phyloP scores from a whole-genome alignment of 2,113 vertebrate genomes.

The Malurus alboscapulatus region DNA sequence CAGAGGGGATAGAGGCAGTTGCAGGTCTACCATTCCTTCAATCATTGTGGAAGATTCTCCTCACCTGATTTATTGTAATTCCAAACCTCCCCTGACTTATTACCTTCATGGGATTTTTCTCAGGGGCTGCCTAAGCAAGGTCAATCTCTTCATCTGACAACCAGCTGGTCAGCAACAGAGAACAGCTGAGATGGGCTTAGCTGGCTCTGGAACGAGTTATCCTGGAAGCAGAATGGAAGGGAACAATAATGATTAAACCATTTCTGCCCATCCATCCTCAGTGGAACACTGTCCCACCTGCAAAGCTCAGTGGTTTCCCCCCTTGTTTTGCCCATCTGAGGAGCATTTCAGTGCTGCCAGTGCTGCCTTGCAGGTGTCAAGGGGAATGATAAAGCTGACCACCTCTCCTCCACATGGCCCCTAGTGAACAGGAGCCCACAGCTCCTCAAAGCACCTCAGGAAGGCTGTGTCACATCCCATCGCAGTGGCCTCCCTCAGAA shows the following conservation, averaged over 20 bases:
- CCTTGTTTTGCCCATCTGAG: neutral
- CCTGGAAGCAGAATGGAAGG: neutral
- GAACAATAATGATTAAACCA: neutral
- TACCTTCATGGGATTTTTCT: neutral
- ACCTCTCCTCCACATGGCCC: neutral
- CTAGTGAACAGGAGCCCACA: neutral
- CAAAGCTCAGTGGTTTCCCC: neutral
- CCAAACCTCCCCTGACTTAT: neutral
- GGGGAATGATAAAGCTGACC: neutral
- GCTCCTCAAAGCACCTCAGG: neutral
- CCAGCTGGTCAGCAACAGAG: neutral
- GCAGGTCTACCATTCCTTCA: neutral
- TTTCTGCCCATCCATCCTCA: neutral
- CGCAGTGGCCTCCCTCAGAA: neutral
- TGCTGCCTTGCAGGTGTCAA: neutral
- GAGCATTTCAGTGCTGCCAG: neutral
- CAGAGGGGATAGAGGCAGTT: neutral
- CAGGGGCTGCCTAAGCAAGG: neutral
- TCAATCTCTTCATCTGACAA: neutral
- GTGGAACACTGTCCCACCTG: neutral
- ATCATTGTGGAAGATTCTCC: fast-evolving
- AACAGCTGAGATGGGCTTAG: neutral
- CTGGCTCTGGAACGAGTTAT: neutral
- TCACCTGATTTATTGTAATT: neutral
- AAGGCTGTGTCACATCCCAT: neutral